phyloP scores from a whole-genome alignment of 2,888 invertebrate genomes.

The Rhagophthalmus giganteus region DNA sequence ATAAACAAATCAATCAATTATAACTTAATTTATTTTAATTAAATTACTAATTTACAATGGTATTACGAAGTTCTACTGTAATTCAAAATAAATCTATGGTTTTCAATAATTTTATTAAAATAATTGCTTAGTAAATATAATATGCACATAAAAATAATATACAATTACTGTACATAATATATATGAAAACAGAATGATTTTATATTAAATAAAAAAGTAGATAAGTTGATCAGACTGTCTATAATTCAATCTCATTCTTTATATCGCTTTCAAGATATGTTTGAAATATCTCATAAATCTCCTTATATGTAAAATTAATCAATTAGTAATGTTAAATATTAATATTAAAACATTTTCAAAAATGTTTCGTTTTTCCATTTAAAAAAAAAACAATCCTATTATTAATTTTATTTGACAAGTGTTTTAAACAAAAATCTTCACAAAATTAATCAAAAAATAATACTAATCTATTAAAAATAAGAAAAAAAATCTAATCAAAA shows the following conservation, averaged over 20 bases:
- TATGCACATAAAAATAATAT: constrained; percentile 37
- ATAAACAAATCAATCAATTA: too few species aligned
- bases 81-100: not conserved
- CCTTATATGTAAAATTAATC: constrained; percentile 22
- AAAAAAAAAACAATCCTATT: constrained; percentile 16
- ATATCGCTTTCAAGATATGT: constrained; percentile 18
- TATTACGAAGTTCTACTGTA: too few species aligned
- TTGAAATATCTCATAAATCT: constrained; percentile 23
- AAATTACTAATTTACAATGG: too few species aligned
- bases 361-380: constrained; percentile 5
- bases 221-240: constrained; percentile 15
- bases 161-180: constrained; percentile 33
- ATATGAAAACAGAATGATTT: constrained; percentile 24
- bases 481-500: too few species aligned
- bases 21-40: too few species aligned
- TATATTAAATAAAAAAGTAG: constrained; percentile 13
- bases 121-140: constrained; percentile 33
- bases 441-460: too few species aligned
- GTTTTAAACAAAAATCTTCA: too few species aligned
- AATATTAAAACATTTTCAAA: constrained; percentile 18
- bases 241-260: constrained; percentile 15
- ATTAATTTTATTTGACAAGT: too few species aligned
- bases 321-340: constrained; percentile 22
- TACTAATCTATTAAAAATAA: too few species aligned
- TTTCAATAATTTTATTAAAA: constrained; percentile 29